A percentile compares a stretch with the other conserved stretches of the same genome.
phyloP scores from a whole-genome alignment of 2,888 invertebrate genomes.

The Netelia inedita region DNA sequence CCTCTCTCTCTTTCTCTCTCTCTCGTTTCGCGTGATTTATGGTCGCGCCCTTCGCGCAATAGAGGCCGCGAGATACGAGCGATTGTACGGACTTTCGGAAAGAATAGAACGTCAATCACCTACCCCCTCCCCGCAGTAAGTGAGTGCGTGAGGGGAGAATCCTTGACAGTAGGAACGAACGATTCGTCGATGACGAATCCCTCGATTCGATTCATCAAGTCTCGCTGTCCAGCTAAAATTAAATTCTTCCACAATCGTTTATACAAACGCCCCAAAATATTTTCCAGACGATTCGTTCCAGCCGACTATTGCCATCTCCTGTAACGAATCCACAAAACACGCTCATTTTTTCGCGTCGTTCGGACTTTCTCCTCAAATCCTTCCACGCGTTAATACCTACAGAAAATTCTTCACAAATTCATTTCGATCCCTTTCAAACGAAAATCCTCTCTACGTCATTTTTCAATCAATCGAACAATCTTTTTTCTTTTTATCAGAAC shows the following conservation, averaged over 20 bases:
- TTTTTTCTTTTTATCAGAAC: no score
- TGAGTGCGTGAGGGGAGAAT: constrained; percentile 2
- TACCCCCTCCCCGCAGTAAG: neutral
- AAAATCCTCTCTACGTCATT: no score
- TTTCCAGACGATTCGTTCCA: constrained; percentile 60
- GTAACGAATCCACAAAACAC: constrained; percentile 48
- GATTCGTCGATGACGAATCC: constrained; percentile 63
- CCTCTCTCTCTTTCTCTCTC: constrained; percentile 34
- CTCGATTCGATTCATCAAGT: constrained; percentile 62
- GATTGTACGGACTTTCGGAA: constrained; percentile 59
- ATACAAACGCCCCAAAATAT: constrained; percentile 48
- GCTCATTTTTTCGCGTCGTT: constrained; percentile 50
- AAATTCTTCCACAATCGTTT: constrained; percentile 63
- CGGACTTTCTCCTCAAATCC: neutral
- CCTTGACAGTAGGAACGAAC: constrained; percentile 28
- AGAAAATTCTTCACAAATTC: no score
- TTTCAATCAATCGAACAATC: no score
- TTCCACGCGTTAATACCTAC: neutral
- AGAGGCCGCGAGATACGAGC: constrained; percentile 54
- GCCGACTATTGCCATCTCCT: neutral
- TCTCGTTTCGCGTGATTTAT: constrained; percentile 68
- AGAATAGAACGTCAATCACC: constrained; percentile 64
- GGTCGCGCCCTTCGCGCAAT: constrained; percentile 40
- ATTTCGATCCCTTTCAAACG: no score
- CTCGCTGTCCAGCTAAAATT: constrained; percentile 62